phyloP scores from a whole-genome alignment of 2,113 vertebrate genomes.

The Aramus guarauna region DNA sequence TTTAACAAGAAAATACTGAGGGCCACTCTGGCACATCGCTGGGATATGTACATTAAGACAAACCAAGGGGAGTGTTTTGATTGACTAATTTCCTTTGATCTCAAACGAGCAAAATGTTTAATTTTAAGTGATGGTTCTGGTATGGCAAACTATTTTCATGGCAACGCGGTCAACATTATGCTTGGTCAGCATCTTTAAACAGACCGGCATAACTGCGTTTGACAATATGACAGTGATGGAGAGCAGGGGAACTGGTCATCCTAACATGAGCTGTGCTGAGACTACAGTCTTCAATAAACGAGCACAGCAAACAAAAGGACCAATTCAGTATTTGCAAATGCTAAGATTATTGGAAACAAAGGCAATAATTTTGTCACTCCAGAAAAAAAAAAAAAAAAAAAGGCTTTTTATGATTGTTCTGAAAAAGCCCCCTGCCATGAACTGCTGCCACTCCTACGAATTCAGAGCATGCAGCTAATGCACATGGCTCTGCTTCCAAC shows the following conservation, averaged over 20 bases:
- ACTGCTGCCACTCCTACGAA: conserved; percentile 10
- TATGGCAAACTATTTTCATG: not conserved
- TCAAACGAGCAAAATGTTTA: conserved; percentile 34
- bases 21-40: rapidly evolving
- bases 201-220: not conserved
- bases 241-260: not conserved
- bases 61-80: not conserved
- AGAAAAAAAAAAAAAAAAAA: not conserved
- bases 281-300: not conserved
- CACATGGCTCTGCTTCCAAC: conserved; percentile 4
- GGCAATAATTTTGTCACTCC: not conserved
- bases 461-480: not conserved
- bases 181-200: not conserved
- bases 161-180: not conserved
- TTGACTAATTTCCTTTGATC: not conserved
- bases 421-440: not conserved
- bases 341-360: conserved; percentile 4
- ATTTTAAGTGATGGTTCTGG: conserved; percentile 14
- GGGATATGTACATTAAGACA: not conserved
- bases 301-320: conserved; percentile 15
- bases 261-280: not conserved
- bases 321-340: not conserved
- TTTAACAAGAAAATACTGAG: conserved; percentile 8
- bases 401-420: not conserved
- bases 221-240: not conserved